Conservation (phyloP, 1,140 invertebrate genomes). For the Danaus plexippus region DNA sequence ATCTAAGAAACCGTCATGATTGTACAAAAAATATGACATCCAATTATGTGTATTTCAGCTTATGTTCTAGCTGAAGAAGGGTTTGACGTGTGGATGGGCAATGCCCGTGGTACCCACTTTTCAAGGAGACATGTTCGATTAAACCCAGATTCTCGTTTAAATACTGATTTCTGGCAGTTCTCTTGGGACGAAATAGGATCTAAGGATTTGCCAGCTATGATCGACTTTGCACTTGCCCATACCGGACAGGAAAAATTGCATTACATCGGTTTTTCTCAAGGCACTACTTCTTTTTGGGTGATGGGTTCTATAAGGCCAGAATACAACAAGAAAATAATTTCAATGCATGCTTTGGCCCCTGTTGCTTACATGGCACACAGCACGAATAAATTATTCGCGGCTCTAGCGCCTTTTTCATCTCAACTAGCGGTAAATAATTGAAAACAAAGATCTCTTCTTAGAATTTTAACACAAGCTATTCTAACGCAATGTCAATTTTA, state of each 20-base stretch:
- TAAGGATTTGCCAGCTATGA: conserved; percentile 82
- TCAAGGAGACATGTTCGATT: conserved; percentile 72
- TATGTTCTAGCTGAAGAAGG: conserved; percentile 80
- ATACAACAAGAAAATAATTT: conserved; percentile 77
- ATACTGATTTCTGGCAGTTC: conserved; percentile 82
- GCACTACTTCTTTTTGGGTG: conserved; percentile 78
- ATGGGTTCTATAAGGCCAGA: conserved; percentile 74
- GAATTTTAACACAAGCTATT: too few species aligned
- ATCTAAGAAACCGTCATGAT: too few species aligned
- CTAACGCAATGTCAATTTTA: too few species aligned
- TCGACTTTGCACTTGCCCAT: conserved; percentile 78
- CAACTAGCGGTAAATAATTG: conserved; percentile 46
- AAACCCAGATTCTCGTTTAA: conserved; percentile 68
- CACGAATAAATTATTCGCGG: conserved; percentile 50
- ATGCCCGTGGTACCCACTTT: conserved; percentile 78
- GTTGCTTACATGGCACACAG: conserved; percentile 75
- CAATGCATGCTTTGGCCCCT: conserved; percentile 79
- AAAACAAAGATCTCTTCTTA: too few species aligned
- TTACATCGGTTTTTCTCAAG: conserved; percentile 82
- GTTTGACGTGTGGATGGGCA: conserved; percentile 86
- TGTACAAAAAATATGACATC: neutral
- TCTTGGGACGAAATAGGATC: conserved; percentile 86
- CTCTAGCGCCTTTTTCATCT: conserved; percentile 43
- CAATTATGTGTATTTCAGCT: conserved; percentile 54
- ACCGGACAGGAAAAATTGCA: conserved; percentile 75